Percentiles rank a stretch among this genome's conserved stretches.
Evolutionary conservation across 2,797 vertebrate species (phyloP).

Genomic region (Geotrypetes seraphini): DNA sequence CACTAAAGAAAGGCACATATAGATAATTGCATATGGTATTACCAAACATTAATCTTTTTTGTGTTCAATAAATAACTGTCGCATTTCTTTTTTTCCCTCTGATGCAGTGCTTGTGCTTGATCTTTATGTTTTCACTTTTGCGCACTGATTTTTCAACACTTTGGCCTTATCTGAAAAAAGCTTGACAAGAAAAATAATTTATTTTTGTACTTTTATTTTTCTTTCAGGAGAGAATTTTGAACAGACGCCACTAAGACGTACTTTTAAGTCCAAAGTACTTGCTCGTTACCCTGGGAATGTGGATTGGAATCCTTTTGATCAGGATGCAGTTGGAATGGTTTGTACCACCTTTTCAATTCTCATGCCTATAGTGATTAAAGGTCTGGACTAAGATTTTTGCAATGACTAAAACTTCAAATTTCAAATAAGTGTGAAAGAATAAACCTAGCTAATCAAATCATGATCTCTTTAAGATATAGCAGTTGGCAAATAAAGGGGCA

Average conservation of each 20-base stretch:
- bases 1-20: constrained; percentile 30
- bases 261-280: constrained; percentile 97
- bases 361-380: no score
- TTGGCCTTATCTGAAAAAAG: constrained; percentile 9
- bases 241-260: constrained; percentile 92
- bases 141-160: constrained; percentile 33
- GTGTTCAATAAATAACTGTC: constrained; percentile 33
- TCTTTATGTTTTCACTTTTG: constrained; percentile 25
- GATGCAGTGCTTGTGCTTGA: constrained; percentile 36
- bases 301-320: constrained; percentile 98
- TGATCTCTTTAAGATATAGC: no score
- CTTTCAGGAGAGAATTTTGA: constrained; percentile 95
- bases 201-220: constrained; percentile 13
- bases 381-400: no score
- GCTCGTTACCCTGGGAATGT: constrained; percentile 95
- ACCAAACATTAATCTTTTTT: constrained; percentile 33
- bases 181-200: constrained; percentile 2
- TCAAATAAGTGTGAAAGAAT: no score
- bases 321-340: constrained; percentile 99
- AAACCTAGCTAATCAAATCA: no score
- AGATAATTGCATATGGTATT: constrained; percentile 10
- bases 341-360: constrained; percentile 27
- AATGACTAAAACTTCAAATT: no score
- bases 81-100: constrained; percentile 41
- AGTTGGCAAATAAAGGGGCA: no score